These are phyloP conservation scores for Nomia melanderi DNA, from an alignment of 1,140 invertebrate genomes.

Conservation along the genomic window DNA sequence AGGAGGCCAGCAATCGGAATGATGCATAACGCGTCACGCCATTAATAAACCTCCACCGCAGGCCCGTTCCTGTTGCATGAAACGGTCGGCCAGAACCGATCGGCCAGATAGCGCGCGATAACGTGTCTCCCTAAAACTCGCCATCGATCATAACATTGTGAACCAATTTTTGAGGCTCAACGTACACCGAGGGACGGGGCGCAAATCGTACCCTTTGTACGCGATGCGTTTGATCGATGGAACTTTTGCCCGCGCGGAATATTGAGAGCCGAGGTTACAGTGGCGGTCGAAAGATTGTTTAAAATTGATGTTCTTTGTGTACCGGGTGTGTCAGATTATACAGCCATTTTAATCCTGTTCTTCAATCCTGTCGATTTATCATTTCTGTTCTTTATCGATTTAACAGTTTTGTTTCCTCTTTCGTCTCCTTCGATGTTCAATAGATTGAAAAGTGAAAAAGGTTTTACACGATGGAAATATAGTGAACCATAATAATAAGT, in stretches of 20 bases:
- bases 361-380: too few relatives aligned
- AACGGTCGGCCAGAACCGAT: slow-evolving; percentile 62
- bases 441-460: too few relatives aligned
- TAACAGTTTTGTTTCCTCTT: too few relatives aligned
- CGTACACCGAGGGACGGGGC: background rate
- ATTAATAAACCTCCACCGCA: slow-evolving; percentile 71
- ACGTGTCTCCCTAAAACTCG: slow-evolving; percentile 49
- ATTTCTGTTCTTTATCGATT: too few relatives aligned
- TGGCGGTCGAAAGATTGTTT: background rate
- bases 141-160: slow-evolving; percentile 53
- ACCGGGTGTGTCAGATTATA: background rate
- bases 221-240: background rate
- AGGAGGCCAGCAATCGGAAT: slow-evolving; percentile 66
- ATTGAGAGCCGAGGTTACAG: too few relatives aligned
- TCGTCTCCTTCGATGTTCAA: too few relatives aligned
- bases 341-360: too few relatives aligned
- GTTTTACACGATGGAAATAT: too few relatives aligned
- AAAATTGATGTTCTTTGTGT: background rate
- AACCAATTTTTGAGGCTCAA: background rate
- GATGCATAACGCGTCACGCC: slow-evolving; percentile 75
- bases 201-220: background rate
- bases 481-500: too few relatives aligned
- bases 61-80: slow-evolving; percentile 57
- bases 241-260: background rate
- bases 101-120: slow-evolving; percentile 39